Evolutionary conservation across 2,113 vertebrate genomes (phyloP).

Genomic region (Lampris megalopsis): DNA sequence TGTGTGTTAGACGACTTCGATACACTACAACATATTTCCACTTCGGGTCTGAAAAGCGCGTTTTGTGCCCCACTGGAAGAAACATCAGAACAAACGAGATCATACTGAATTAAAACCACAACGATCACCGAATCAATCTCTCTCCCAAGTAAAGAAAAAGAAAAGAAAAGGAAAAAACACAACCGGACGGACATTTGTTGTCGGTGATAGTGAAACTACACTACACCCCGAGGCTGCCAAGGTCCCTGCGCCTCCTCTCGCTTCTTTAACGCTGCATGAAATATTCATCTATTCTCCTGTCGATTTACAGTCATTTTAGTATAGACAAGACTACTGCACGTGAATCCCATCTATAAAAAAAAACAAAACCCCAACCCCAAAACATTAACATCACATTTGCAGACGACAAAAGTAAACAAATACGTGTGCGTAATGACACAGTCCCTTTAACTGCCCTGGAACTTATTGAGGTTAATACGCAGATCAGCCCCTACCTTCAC

Average conservation of each 20-base stretch:
- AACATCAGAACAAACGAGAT: no score
- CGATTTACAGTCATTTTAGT: constrained; percentile 35
- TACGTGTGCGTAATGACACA: not conserved
- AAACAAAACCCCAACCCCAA: not conserved
- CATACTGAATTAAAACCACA: no score
- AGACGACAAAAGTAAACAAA: not conserved
- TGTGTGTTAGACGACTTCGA: no score
- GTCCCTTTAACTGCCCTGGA: not conserved
- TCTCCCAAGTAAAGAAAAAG: no score
- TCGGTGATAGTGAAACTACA: no score
- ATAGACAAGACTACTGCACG: not conserved
- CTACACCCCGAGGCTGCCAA: not conserved
- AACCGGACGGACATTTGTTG: no score
- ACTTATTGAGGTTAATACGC: not conserved
- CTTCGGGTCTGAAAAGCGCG: no score
- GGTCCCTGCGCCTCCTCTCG: not conserved
- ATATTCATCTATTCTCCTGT: constrained; percentile 48
- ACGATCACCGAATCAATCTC: no score
- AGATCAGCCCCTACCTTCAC: constrained; percentile 68
- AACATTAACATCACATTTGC: not conserved
- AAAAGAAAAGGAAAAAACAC: no score
- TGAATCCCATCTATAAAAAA: not conserved
- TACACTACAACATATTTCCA: no score
- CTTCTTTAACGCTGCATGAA: constrained; percentile 34
- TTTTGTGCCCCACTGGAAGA: no score